Evolutionary conservation across 2,797 vertebrate genomes (phyloP).

Genomic region (Chelonia mydas): DNA sequence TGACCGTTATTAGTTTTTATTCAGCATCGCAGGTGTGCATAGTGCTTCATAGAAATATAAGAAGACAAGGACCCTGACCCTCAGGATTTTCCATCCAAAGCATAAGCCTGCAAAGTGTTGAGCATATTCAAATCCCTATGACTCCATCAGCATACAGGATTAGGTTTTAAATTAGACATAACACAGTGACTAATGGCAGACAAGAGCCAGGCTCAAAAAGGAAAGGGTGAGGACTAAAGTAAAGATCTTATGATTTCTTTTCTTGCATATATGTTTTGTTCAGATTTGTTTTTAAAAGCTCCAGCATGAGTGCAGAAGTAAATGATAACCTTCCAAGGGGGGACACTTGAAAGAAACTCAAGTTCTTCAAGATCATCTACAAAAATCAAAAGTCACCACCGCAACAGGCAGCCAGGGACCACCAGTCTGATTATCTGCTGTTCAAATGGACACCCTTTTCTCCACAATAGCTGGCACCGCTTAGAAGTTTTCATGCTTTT

Average conservation of each 20-base stretch:
- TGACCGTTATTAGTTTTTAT: background rate
- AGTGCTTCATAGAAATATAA: background rate
- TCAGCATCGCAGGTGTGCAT: background rate
- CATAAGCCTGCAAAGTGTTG: background rate
- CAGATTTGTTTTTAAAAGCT: background rate
- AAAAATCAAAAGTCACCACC: background rate
- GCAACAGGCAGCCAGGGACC: background rate
- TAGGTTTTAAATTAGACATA: background rate
- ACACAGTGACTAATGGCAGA: background rate
- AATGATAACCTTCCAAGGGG: background rate
- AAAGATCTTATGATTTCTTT: background rate
- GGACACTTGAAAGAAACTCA: background rate
- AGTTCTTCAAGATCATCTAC: background rate
- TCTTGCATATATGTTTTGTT: background rate
- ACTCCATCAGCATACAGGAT: background rate
- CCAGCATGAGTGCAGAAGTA: background rate
- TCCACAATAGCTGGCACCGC: background rate
- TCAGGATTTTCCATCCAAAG: background rate
- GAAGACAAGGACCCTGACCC: background rate
- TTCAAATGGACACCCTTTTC: background rate
- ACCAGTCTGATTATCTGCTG: background rate
- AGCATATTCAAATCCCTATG: background rate
- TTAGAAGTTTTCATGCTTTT: background rate
- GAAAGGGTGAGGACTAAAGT: background rate
- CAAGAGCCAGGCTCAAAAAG: background rate